These are phyloP conservation scores for Aptenodytes forsteri DNA, from an alignment of 2,113 vertebrate species.

Conservation along the genomic window DNA sequence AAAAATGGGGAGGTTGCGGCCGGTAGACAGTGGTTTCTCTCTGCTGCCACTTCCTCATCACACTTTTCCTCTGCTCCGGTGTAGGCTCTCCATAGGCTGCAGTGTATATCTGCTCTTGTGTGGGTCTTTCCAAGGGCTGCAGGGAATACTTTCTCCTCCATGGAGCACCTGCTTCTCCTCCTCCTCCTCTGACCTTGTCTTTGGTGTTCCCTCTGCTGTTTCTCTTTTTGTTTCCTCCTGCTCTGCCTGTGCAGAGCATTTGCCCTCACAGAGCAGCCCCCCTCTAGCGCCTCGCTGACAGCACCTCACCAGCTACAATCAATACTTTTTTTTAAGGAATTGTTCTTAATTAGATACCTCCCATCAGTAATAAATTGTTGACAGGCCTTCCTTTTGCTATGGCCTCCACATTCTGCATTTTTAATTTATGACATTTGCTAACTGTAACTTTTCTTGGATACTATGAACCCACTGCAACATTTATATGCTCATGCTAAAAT, in stretches of 20 bases:
- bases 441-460: not conserved
- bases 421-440: not conserved
- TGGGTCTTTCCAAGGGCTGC: not conserved
- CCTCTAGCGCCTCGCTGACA: fast-evolving
- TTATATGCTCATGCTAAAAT: not conserved
- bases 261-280: not conserved
- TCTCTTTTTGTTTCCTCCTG: not conserved
- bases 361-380: not conserved
- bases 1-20: not conserved
- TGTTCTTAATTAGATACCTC: not conserved
- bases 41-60: not conserved
- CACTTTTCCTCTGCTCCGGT: not conserved
- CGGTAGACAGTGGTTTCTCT: not conserved
- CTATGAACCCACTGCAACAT: not conserved
- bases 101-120: no score
- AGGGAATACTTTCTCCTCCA: not conserved
- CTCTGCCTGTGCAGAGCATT: not conserved
- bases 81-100: not conserved
- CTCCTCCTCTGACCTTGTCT: not conserved
- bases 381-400: not conserved
- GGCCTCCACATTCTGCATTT: not conserved
- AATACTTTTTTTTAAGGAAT: not conserved
- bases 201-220: not conserved
- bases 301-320: not conserved
- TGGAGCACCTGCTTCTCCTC: not conserved